Percentiles rank a stretch among this genome's conserved stretches.
Conservation (phyloP, 2,888 invertebrate genomes). For the Lissonota sp. region DNA sequence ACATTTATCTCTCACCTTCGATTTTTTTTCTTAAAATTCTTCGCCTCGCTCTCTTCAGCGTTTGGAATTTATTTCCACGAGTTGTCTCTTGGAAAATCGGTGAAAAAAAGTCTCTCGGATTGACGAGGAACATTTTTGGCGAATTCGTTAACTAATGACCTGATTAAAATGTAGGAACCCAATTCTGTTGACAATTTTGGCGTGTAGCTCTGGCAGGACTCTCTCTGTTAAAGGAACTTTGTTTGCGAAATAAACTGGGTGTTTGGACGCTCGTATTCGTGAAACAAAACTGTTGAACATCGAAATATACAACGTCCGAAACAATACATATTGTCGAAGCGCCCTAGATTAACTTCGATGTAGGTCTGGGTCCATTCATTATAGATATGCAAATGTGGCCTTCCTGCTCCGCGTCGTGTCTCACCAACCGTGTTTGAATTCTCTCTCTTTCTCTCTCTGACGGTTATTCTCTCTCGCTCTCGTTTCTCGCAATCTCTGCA, state of each 20-base stretch:
- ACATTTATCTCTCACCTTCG: conserved; percentile 63
- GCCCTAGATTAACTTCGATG: conserved; percentile 64
- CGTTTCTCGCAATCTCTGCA: conserved; percentile 7
- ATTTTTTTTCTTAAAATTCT: conserved; percentile 20
- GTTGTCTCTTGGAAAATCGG: background rate
- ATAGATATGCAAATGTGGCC: conserved; percentile 64
- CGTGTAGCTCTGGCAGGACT: background rate
- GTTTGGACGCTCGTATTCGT: background rate
- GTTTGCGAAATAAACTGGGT: conserved; percentile 33
- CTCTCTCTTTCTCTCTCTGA: conserved; percentile 20
- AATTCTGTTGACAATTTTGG: background rate
- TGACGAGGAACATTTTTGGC: background rate
- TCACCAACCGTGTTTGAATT: conserved; percentile 33
- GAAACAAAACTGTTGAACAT: conserved; percentile 14
- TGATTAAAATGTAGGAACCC: background rate
- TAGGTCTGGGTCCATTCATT: conserved; percentile 65
- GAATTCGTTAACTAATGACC: background rate
- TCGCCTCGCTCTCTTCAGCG: background rate
- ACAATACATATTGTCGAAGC: conserved; percentile 63
- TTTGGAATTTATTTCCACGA: conserved; percentile 3
- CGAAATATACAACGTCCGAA: conserved; percentile 45
- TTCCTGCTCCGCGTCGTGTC: conserved; percentile 61
- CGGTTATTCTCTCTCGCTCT: conserved; percentile 24
- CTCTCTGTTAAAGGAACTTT: conserved; percentile 9
- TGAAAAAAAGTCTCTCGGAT: conserved; percentile 13